A percentile compares a stretch with the other conserved stretches of the same genome.
phyloP scores from a whole-genome alignment of 2,888 invertebrate genomes.

The Eurytoma adleriae region DNA sequence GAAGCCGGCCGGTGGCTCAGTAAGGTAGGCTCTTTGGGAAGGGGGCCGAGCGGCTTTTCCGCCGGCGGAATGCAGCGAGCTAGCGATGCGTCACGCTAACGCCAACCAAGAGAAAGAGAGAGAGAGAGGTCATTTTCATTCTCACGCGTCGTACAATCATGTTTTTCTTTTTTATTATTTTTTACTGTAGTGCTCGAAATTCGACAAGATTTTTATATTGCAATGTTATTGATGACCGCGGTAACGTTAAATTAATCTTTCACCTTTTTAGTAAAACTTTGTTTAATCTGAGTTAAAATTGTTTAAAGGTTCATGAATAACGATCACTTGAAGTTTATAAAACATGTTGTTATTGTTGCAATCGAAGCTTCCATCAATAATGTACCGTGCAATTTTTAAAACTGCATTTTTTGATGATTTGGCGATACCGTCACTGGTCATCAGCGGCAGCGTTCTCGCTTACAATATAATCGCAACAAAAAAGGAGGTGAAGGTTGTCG shows the following conservation, averaged over 20 bases:
- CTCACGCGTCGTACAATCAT: slow-evolving; percentile 7
- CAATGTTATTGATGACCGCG: too few species aligned
- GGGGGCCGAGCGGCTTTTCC: neutral
- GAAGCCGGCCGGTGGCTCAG: slow-evolving; percentile 20
- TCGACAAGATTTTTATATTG: too few species aligned
- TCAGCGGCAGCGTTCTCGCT: neutral
- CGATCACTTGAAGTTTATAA: too few species aligned
- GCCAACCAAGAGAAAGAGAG: neutral
- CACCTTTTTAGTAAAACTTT: too few species aligned
- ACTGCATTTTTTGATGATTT: slow-evolving; percentile 11
- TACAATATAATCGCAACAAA: slow-evolving; percentile 20
- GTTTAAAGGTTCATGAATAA: too few species aligned
- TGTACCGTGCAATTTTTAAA: neutral
- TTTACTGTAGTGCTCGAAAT: too few species aligned
- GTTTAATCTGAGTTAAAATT: too few species aligned
- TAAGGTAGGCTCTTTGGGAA: neutral
- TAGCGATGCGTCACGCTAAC: slow-evolving; percentile 4
- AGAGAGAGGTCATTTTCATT: neutral
- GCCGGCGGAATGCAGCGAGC: too few species aligned
- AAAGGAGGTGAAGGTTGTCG: slow-evolving; percentile 45
- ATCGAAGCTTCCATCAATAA: neutral
- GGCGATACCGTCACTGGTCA: slow-evolving; percentile 1
- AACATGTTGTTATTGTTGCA: neutral
- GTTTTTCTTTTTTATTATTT: neutral
- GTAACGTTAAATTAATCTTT: too few species aligned